A percentile compares a stretch with the other conserved stretches of the same genome.
Conservation (phyloP, 1,140 invertebrate species). For the Periplaneta americana region DNA sequence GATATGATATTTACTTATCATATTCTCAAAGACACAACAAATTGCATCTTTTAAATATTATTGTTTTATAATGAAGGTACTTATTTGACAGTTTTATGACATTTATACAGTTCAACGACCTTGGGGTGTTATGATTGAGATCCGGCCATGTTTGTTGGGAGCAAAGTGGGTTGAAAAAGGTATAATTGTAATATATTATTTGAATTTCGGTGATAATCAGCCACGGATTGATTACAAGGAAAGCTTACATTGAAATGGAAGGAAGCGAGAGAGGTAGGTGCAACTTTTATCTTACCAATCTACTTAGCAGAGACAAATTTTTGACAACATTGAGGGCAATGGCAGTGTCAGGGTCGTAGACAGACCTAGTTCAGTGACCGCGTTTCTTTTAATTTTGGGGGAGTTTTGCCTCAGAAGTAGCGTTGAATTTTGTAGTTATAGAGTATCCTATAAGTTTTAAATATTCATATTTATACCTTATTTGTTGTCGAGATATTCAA, state of each 20-base stretch:
- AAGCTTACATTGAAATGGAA: conserved; percentile 3
- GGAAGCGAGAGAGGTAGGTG: conserved; percentile 14
- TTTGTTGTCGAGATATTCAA: too few species aligned
- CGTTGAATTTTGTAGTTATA: too few species aligned
- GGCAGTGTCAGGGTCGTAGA: conserved; percentile 17
- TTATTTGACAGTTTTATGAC: background rate
- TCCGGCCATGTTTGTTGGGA: conserved; percentile 9
- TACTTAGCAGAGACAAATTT: background rate
- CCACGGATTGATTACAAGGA: background rate
- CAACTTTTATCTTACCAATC: background rate
- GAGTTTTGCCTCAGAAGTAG: too few species aligned
- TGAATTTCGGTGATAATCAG: background rate
- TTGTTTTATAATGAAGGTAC: background rate
- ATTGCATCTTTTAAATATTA: background rate
- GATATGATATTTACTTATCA: background rate
- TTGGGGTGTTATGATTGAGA: conserved; percentile 4
- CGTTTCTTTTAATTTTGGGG: conserved; percentile 2
- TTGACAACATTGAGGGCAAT: conserved; percentile 14
- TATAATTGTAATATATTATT: conserved; percentile 2
- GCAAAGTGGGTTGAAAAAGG: conserved; percentile 12
- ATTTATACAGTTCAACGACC: conserved; percentile 7
- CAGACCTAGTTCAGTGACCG: conserved; percentile 16
- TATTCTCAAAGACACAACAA: background rate
- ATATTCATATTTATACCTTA: too few species aligned
- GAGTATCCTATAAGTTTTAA: too few species aligned